A percentile compares a stretch with the other conserved stretches of the same genome.
phyloP scores from a whole-genome alignment of 2,888 invertebrate species.

The Drosophila macrospina region DNA sequence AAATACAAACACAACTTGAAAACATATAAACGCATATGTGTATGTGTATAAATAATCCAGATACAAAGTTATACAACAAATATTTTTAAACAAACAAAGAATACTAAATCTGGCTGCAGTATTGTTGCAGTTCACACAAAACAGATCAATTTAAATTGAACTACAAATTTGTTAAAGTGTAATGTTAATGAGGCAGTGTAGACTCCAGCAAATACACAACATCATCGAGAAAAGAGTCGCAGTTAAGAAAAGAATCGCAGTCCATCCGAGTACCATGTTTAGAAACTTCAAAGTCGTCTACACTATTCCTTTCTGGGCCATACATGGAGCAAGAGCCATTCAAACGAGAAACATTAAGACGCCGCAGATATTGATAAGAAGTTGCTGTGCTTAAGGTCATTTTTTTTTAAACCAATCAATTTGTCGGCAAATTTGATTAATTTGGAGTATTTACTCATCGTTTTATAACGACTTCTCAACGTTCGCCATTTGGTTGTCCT shows the following conservation, averaged over 20 bases:
- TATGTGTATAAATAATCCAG: conserved; percentile 32
- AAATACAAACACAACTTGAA: conserved; percentile 6
- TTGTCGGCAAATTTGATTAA: conserved; percentile 17
- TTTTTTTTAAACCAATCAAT: conserved; percentile 4
- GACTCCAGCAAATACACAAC: conserved; percentile 53
- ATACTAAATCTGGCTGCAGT: conserved; percentile 18
- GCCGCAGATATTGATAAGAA: conserved; percentile 61
- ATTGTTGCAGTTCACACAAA: conserved; percentile 9
- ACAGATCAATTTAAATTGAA: conserved; percentile 21
- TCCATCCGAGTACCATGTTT: conserved; percentile 95
- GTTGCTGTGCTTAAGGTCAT: conserved; percentile 59
- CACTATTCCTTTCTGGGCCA: conserved; percentile 65
- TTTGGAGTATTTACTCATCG: conserved; percentile 44
- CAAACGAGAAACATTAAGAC: conserved; percentile 53
- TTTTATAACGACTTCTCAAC: conserved; percentile 24
- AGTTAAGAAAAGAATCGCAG: conserved; percentile 95
- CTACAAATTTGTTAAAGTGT: conserved; percentile 53
- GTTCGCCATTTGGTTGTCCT: conserved; percentile 24
- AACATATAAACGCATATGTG: conserved; percentile 17
- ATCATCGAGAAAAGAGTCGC: conserved; percentile 84
- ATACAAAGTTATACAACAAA: conserved; percentile 54
- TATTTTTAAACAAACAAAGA: conserved; percentile 37
- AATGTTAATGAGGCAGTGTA: conserved; percentile 69
- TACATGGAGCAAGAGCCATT: conserved; percentile 57
- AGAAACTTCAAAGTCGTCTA: conserved; percentile 88